Evolutionary conservation across 1,140 invertebrate genomes (phyloP).

Genomic region (Marisa cornuarietis): DNA sequence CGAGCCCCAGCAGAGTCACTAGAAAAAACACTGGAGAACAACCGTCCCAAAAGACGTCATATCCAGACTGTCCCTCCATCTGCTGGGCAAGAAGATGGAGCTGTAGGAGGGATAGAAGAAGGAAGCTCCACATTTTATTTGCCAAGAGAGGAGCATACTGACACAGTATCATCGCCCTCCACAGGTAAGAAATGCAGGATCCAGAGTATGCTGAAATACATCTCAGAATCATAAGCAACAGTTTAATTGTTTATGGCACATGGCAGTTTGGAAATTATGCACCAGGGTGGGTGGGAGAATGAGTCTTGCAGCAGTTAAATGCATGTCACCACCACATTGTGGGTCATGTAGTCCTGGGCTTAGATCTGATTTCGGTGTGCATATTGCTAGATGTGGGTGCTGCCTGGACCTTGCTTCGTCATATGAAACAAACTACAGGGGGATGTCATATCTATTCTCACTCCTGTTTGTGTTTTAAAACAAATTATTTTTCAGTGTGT

Average conservation of each 20-base stretch:
- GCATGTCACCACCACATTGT: too few species aligned
- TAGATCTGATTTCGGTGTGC: too few species aligned
- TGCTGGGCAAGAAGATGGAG: conserved; percentile 24
- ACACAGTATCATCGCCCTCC: conserved; percentile 39
- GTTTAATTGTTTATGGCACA: not conserved
- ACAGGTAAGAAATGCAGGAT: conserved; percentile 29
- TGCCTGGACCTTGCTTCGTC: too few species aligned
- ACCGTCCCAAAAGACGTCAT: conserved; percentile 33
- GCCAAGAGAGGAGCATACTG: conserved; percentile 21
- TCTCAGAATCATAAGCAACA: not conserved
- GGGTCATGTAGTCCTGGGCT: too few species aligned
- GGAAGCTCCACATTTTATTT: conserved; percentile 52
- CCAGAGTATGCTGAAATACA: not conserved
- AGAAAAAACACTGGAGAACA: conserved; percentile 75
- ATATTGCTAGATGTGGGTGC: too few species aligned
- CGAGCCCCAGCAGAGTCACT: conserved; percentile 75
- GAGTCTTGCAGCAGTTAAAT: too few species aligned
- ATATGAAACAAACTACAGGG: too few species aligned
- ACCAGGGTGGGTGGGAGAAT: not conserved
- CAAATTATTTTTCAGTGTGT: too few species aligned
- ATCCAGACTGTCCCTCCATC: conserved; percentile 6
- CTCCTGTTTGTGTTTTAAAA: too few species aligned
- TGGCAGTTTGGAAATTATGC: not conserved
- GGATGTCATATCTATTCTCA: too few species aligned
- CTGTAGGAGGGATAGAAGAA: conserved; percentile 65